Percentiles rank a stretch among this genome's conserved stretches.
Conservation (phyloP, 2,797 vertebrate genomes). For the Hirundo rustica region DNA sequence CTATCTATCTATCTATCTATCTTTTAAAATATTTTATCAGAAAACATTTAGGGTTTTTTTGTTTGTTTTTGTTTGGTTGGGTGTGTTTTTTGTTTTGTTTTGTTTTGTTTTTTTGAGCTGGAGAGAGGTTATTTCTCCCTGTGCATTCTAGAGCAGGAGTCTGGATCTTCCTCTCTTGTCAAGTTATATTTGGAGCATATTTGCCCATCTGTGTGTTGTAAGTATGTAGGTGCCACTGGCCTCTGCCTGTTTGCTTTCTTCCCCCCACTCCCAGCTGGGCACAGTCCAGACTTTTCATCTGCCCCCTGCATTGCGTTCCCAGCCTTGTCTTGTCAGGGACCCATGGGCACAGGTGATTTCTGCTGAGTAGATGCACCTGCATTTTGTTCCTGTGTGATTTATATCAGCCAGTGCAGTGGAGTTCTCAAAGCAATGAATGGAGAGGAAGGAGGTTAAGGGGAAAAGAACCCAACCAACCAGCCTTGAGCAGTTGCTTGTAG, state of each 20-base stretch:
- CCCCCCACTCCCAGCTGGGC: background rate
- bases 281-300: background rate
- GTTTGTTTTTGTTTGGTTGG: background rate
- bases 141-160: background rate
- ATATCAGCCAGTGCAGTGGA: background rate
- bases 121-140: background rate
- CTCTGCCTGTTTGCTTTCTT: background rate
- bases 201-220: background rate
- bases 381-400: background rate
- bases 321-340: background rate
- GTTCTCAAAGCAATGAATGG: background rate
- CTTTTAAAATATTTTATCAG: background rate
- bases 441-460: background rate
- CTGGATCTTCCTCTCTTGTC: background rate
- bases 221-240: background rate
- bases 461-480: background rate
- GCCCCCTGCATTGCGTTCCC: background rate
- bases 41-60: background rate
- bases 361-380: background rate
- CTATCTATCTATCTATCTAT: no score
- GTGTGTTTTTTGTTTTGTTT: background rate
- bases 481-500: background rate
- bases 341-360: background rate
- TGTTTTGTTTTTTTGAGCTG: background rate
- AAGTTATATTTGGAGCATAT: background rate